Evolutionary conservation across 2,888 invertebrate species (phyloP), one percentile per base, ranked within the genome.

Genomic region (Cryptocephalus primarius): DNA sequence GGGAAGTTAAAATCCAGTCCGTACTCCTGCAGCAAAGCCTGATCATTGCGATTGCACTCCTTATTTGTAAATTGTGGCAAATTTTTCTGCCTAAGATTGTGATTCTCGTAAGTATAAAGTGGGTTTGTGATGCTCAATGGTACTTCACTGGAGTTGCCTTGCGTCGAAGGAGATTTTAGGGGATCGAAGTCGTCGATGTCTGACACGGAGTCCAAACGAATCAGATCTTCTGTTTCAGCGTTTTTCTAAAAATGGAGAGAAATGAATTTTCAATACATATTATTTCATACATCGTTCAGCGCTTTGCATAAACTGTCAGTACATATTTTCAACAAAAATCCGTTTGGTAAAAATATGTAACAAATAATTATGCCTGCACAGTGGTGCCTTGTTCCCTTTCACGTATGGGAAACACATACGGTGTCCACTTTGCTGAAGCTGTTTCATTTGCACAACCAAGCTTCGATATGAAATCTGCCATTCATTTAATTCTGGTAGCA

Each of bases 1-100:
- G 57, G 49, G 47, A 60, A 60, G 44, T 77, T 72, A 63, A 85
- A 84, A 68, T 85, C 81, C 55, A 85, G 70, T 45, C 85, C 85
- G 60, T 85, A 85, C 59, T 85, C 85, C 59, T 81, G 79, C 52
- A 85, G 72, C 46, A 85, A 72, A 61, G 83, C 83, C 60, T 79
- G 76, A 60, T 84, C 84, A 48, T 74, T 71, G 40, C 68, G 57
- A 49, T 46, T 56, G 49, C 46, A 48, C 31, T 52, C 47, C n/a
- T 11, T 11, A 6, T 36, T 36, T 12, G 36, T 36, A 6, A 11
- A 11, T 12, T 36, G 36, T 6, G 36, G 9, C 32, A 32, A 10
- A 43, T 43, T 22, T 44, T 75, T 75, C 69, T 61, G 56, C 45
- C 59, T 59, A 14, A 58, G 42, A 42, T 51, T 55, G 47, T 59